These are phyloP conservation scores for Epizoanthus stellaris DNA, from an alignment of 92 coral and sea anemone species.

Conservation along the genomic window DNA sequence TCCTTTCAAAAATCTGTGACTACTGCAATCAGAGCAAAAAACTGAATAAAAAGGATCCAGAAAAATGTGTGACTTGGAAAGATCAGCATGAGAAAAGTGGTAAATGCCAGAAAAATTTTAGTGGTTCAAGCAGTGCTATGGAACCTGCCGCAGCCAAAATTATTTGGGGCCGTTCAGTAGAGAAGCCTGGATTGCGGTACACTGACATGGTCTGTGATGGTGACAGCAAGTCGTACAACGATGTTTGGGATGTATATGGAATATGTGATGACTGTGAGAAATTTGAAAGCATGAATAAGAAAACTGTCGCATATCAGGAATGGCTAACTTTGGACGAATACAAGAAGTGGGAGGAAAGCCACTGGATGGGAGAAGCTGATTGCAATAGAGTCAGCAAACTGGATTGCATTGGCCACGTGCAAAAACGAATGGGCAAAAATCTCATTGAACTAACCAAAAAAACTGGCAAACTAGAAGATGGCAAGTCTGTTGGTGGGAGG, in stretches of 20 bases:
- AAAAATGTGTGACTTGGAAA: slow-evolving; percentile 5
- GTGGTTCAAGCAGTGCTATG: slow-evolving; percentile 25
- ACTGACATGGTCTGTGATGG: slow-evolving; percentile 50
- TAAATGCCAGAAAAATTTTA: slow-evolving; percentile 17
- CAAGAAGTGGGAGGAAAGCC: slow-evolving; percentile 41
- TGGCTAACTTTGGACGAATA: slow-evolving; percentile 40
- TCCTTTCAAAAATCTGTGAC: slow-evolving; percentile 40
- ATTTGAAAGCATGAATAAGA: slow-evolving; percentile 37
- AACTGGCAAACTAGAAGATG: slow-evolving; percentile 27
- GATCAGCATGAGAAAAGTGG: slow-evolving; percentile 18
- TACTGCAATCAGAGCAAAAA: slow-evolving; percentile 36
- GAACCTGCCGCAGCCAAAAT: slow-evolving; percentile 30
- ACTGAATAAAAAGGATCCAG: slow-evolving; percentile 15
- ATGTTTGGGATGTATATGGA: slow-evolving; percentile 37
- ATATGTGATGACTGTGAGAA: slow-evolving; percentile 30
- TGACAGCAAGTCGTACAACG: slow-evolving; percentile 37
- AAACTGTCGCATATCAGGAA: slow-evolving; percentile 37
- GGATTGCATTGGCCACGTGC: slow-evolving; percentile 53
- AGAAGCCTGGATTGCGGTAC: slow-evolving; percentile 30
- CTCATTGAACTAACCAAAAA: slow-evolving; percentile 38
- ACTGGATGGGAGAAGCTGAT: slow-evolving; percentile 23
- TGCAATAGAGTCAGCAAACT: slow-evolving; percentile 41
- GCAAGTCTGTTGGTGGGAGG: slow-evolving; percentile 44
- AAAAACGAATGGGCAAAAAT: slow-evolving; percentile 41
- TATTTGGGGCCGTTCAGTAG: slow-evolving; percentile 10